Evolutionary conservation across 2,888 invertebrate genomes (phyloP).

Genomic region (Leptopilina myrica): DNA sequence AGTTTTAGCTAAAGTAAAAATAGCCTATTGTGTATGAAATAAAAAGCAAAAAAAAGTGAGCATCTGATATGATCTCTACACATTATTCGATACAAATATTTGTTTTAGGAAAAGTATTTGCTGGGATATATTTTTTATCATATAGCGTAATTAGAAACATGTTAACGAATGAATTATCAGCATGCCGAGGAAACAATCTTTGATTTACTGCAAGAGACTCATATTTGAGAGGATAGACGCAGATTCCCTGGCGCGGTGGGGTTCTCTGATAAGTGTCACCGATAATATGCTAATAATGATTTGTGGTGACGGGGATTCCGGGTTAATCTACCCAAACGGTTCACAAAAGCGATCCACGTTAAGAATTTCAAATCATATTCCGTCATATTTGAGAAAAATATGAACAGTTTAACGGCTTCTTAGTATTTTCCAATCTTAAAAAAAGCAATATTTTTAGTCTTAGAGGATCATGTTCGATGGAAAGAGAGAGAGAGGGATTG

Average conservation of each 20-base stretch:
- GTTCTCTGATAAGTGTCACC: slow-evolving; percentile 67
- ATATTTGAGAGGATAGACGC: slow-evolving; percentile 61
- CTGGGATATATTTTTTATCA: slow-evolving; percentile 51
- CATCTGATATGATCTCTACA: no score
- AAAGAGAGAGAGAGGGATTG: no score
- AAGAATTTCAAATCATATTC: slow-evolving; percentile 49
- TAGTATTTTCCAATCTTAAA: no score
- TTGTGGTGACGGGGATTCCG: slow-evolving; percentile 66
- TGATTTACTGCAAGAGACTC: slow-evolving; percentile 66
- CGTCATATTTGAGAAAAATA: slow-evolving; percentile 40
- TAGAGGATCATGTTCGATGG: no score
- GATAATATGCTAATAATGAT: slow-evolving; percentile 74
- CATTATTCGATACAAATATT: no score
- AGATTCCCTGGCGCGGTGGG: slow-evolving; percentile 54
- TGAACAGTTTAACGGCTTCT: not conserved
- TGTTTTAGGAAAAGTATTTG: slow-evolving; percentile 50
- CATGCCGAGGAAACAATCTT: slow-evolving; percentile 63
- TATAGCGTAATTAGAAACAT: slow-evolving; percentile 68
- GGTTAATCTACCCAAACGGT: slow-evolving; percentile 64
- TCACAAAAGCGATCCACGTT: slow-evolving; percentile 53
- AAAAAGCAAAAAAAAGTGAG: no score
- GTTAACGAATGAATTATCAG: slow-evolving; percentile 72
- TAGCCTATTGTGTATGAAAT: no score
- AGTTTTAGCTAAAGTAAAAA: no score
- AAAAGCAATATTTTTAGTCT: no score